Conservation (phyloP, 2,888 invertebrate genomes). For the Danaus chrysippus region DNA sequence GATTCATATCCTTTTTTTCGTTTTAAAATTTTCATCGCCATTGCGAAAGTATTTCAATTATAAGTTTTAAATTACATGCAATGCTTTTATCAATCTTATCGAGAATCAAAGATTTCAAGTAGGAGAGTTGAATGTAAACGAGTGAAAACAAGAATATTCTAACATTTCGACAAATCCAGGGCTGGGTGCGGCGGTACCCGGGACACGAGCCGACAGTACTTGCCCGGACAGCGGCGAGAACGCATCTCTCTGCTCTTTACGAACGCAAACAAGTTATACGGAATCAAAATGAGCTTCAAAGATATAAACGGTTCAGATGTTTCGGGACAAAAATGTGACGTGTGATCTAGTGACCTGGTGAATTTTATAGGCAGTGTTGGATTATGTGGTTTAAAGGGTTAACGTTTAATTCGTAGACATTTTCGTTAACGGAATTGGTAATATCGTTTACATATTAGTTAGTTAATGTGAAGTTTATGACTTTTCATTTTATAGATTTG, state of each 20-base stretch:
- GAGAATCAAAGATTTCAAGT: slow-evolving; percentile 31
- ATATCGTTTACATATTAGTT: slow-evolving; percentile 4
- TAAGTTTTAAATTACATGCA: background rate
- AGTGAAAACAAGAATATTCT: slow-evolving; percentile 42
- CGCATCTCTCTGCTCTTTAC: slow-evolving; percentile 31
- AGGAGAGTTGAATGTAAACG: slow-evolving; percentile 42
- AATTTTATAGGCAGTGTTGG: slow-evolving; percentile 7
- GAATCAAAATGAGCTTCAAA: slow-evolving; percentile 50
- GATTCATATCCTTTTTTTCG: too few relatives aligned
- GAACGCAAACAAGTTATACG: slow-evolving; percentile 37
- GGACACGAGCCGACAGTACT: slow-evolving; percentile 42
- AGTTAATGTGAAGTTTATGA: background rate
- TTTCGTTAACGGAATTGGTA: slow-evolving; percentile 21
- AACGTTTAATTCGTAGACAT: slow-evolving; percentile 18
- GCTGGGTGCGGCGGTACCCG: slow-evolving; percentile 40
- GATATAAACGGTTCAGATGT: slow-evolving; percentile 45
- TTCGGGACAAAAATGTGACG: slow-evolving; percentile 53
- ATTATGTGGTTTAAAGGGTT: slow-evolving; percentile 23
- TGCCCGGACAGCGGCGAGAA: slow-evolving; percentile 47
- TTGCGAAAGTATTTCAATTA: background rate
- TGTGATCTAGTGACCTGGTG: slow-evolving; percentile 28
- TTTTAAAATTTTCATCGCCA: too few relatives aligned
- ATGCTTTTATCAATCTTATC: slow-evolving; percentile 20
- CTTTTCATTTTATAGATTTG: background rate
- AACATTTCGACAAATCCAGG: slow-evolving; percentile 31